phyloP scores from a whole-genome alignment of 2,113 vertebrate species.

The Saguinus midas region DNA sequence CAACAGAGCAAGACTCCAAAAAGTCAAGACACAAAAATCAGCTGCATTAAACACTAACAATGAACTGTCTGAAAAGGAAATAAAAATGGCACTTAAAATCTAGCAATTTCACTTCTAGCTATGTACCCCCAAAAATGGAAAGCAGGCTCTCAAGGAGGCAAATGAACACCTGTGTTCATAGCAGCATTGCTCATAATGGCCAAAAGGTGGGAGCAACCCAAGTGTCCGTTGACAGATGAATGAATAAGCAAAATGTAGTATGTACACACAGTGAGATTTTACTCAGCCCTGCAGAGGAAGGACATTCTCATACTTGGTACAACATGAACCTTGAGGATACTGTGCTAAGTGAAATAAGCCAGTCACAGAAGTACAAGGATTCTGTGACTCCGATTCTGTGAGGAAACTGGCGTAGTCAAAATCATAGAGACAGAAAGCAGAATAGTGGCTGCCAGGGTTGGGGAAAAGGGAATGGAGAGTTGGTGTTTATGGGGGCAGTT shows the following conservation, averaged over 20 bases:
- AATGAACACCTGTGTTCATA: not conserved
- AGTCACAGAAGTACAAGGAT: not conserved
- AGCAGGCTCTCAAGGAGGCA: not conserved
- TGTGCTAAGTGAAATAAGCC: not conserved
- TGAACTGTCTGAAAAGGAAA: not conserved
- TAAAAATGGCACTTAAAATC: not conserved
- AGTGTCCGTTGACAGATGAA: not conserved
- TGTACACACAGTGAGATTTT: not conserved
- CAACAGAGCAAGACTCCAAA: too few relatives aligned
- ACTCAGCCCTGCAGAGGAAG: not conserved
- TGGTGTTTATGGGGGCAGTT: not conserved
- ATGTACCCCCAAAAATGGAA: not conserved
- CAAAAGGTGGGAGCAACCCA: not conserved
- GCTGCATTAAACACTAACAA: too few relatives aligned
- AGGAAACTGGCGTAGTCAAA: not conserved
- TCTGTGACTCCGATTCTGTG: not conserved
- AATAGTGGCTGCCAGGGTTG: not conserved
- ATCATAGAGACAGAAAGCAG: not conserved
- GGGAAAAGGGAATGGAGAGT: not conserved
- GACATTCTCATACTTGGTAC: not conserved
- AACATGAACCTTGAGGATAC: not conserved
- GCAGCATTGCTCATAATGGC: not conserved
- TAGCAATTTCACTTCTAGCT: not conserved
- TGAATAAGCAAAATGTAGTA: not conserved
- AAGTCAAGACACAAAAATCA: too few relatives aligned